These are phyloP conservation scores for Podotricha telesiphe DNA, from an alignment of 2,888 invertebrate species.

Conservation along the genomic window DNA sequence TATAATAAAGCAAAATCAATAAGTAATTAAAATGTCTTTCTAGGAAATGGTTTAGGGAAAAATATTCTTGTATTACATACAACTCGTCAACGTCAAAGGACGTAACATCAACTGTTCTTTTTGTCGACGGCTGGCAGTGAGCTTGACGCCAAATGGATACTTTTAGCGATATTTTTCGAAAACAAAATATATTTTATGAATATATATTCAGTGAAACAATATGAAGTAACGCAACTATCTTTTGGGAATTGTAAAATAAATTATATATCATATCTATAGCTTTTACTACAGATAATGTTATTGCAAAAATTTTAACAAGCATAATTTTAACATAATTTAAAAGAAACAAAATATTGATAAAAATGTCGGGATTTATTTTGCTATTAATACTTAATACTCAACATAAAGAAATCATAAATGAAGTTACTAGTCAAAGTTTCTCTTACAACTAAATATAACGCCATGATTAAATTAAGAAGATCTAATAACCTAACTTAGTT, in stretches of 20 bases:
- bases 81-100: slow-evolving; percentile 18
- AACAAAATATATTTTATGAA: neutral
- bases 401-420: no score
- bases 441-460: neutral
- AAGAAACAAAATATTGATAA: no score
- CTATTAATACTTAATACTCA: no score
- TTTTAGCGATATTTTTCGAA: slow-evolving; percentile 16
- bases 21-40: neutral
- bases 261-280: no score
- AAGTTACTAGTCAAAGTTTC: neutral
- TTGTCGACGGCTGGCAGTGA: slow-evolving; percentile 25
- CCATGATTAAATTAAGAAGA: neutral
- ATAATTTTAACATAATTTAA: no score
- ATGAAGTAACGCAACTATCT: neutral
- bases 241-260: no score
- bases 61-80: neutral
- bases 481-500: neutral
- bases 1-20: neutral
- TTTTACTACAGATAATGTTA: no score
- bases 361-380: no score
- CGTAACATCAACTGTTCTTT: slow-evolving; percentile 25
- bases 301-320: no score
- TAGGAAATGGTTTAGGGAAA: neutral
- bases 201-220: neutral
- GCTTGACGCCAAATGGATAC: slow-evolving; percentile 30